Base-by-base conservation (phyloP, 2,113 vertebrate genomes). In the Setophaga coronata region DNA sequence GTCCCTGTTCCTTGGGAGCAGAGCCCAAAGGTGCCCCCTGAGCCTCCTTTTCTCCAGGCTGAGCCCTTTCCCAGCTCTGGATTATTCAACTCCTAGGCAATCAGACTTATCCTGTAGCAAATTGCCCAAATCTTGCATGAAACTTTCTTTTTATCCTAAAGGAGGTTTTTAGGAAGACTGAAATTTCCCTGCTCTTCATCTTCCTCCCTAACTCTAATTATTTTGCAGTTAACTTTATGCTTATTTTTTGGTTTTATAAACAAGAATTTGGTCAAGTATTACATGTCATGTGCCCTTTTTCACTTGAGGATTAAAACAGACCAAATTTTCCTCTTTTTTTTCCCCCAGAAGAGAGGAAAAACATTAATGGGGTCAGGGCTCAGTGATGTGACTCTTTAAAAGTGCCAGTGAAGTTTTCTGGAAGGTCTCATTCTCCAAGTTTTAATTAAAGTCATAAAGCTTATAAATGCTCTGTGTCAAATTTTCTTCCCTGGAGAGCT, bases 401-500 rank as follows among this genome's bases (percentile, higher is more conserved):
- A 71, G 47, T 2, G 6, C 23, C 61, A 62, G 9, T 18, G 23
- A 88, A 62, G 14, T 70, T 5, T 72, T 85, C 73, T 72, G 70
- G 61, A 79, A 67, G 36, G 56, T 26, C 56, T 92, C 73, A 31
- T 9, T 38, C 65, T 86, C 34, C 40, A 58, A 56, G 53, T 31
- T 82, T 80, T 82, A 90, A 92, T 77, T 84, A 28, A 92, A 83
- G 43, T 28, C 33, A 58, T 48, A 78, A 90, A 81, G 36, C n/a
- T 73, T 18, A n/a, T 19, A 50, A 65, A 89, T 23, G 82, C 9
- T 47, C 70, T 61, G 15, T 9, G 58, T 33, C 66, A 56, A 38
- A 38, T 58, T 25, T 79, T 48, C 40, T 34, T 88, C 70, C 65
- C 70, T 26, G 14, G 16, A 85, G 51, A 73, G 31, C 12, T 24